Base-by-base conservation (phyloP, 2,888 invertebrate genomes). In the Sipha maydis region DNA sequence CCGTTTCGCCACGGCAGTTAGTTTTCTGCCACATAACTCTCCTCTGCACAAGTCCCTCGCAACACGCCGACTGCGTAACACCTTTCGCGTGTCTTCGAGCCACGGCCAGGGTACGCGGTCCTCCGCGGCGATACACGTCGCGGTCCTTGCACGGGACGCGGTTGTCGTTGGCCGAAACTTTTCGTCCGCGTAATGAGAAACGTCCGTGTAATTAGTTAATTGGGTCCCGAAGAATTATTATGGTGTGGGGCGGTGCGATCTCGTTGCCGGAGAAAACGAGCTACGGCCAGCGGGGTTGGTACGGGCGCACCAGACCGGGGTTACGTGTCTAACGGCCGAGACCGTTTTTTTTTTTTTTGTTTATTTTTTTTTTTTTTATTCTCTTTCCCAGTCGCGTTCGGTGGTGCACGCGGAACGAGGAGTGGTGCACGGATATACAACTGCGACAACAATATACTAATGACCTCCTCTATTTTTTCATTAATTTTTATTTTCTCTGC, bases 171-270 rank as follows among this genome's bases (percentile, higher is more conserved):
- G 48, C 17, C 67, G 73, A 67, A 80, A 88, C 82, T 82, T 88
- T 88, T 82, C 75, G 82, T 88, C 73, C 86, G 80, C 80, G 80
- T 88, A 80, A 88, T 41, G 86, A 80, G 88, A 75, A 88, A 82
- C 88, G 75, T 75, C 75, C 75, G 75, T 82, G 82, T 88, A 88
- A 88, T 88, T 82, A 88, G 88, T 82, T 88, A 86, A 86, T 88
- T 76, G 82, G 79, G 80, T 88, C 28, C 82, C 75, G 82, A 80
- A 86, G 80, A 86, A 86, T 86, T 80, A 86, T 73, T 31, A 54
- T 41, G 4, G 71, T 31, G 71, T 31, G 71, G 28, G n/a, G 31
- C 3, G 14, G 71, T 31, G 31, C 48, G 21, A 54, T 56, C 7
- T 41, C 25, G 61, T 21, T 34, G 73, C 25, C 19, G 54, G 7